Evolutionary conservation across 2,797 vertebrate species (phyloP), one percentile per base, ranked within the genome.

Genomic region (Harpagifer antarcticus): DNA sequence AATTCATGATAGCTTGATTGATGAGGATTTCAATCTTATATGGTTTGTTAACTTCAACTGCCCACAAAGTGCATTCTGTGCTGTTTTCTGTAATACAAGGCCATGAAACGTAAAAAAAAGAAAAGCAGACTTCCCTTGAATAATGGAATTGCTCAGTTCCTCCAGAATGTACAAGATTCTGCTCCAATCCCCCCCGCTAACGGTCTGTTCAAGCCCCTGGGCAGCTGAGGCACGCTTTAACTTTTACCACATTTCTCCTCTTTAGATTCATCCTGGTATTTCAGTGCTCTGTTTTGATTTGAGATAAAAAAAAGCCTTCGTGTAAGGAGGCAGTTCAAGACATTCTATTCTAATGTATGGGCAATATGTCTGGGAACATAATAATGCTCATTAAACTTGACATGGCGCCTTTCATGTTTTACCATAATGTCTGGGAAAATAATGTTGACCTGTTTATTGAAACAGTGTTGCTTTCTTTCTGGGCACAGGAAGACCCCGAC

Each of bases 1-100:
- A 93, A 94, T 94, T 95, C 93, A 94, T 93, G 91, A 93, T 91
- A 88, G 88, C 86, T 91, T 93, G 93, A 95, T 94, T 94, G 93
- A 95, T 95, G 94, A 94, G 92, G 91, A 95, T 91, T 93, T 93
- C 91, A 92, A 92, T 93, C 92, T 90, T 93, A 78, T 92, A 93
- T 91, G 92, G 88, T 94, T 93, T 93, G 92, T 93, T 93, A 93
- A 91, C 92, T 93, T 92, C 91, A 87, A 86, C 89, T 94, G 87
- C 90, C 89, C 89, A 88, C 90, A 91, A 94, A 94, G 89, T 94
- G 91, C 92, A 91, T 88, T 88, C 86, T 84, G 86, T 81, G 91
- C 91, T 93, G 86, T 93, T 94, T 93, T 92, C 91, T 90, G 87
- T 91, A 92, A 90, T 92, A 91, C 91, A 91, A 92, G 90, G 89